Evolutionary conservation across 2,113 vertebrate species (phyloP).

Genomic region (Cavia aperea): DNA sequence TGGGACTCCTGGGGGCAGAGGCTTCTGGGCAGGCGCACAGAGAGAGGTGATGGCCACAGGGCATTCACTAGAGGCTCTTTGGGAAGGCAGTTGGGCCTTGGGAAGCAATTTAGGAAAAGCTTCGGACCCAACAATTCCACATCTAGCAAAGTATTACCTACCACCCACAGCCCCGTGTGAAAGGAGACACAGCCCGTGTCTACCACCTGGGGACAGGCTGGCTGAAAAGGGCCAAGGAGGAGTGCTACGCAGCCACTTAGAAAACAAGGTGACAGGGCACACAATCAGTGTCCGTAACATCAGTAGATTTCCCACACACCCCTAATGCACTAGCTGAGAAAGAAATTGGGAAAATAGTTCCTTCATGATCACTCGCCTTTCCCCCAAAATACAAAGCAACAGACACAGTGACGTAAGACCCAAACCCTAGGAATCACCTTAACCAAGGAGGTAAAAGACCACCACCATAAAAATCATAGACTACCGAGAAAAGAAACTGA

Average conservation of each 20-base stretch:
- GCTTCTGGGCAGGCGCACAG: not conserved
- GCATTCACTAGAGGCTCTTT: not conserved
- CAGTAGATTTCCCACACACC: not conserved
- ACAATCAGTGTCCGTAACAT: not conserved
- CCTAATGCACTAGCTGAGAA: not conserved
- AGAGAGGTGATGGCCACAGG: fast-evolving
- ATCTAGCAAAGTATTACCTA: too few species aligned
- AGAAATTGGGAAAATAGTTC: not conserved
- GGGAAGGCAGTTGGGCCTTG: not conserved
- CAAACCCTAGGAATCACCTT: not conserved
- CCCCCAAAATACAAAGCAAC: not conserved
- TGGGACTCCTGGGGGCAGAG: not conserved
- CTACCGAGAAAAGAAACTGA: not conserved
- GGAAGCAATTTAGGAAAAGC: not conserved
- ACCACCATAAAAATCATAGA: not conserved
- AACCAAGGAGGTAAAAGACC: not conserved
- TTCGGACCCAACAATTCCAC: not conserved
- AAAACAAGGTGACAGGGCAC: not conserved
- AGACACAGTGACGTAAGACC: not conserved
- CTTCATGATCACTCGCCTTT: not conserved
- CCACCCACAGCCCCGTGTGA: fast-evolving
- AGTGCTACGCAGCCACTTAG: not conserved
- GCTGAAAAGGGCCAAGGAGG: not conserved
- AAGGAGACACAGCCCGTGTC: not conserved
- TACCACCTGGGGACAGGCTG: not conserved